phyloP scores from a whole-genome alignment of 2,888 invertebrate species.

The Aphidoletes aphidimyza region DNA sequence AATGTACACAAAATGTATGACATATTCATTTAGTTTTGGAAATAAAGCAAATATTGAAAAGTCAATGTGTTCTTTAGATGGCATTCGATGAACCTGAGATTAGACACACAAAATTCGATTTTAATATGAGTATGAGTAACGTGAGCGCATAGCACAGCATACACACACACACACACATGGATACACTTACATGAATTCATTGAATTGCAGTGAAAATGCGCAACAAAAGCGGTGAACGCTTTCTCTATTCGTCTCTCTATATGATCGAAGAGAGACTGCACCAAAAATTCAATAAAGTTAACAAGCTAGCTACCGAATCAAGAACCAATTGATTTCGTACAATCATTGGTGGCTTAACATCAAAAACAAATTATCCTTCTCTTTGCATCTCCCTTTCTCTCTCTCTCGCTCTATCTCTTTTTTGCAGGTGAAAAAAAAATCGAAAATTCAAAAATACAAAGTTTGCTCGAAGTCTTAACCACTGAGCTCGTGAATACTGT shows the following conservation, averaged over 20 bases:
- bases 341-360: slow-evolving; percentile 44
- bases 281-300: slow-evolving; percentile 17
- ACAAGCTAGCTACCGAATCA: slow-evolving; percentile 32
- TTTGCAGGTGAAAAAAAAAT: not conserved
- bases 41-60: slow-evolving; percentile 42
- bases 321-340: slow-evolving; percentile 42
- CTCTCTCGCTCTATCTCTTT: too few relatives aligned
- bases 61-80: slow-evolving; percentile 6
- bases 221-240: too few relatives aligned
- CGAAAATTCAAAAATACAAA: not conserved
- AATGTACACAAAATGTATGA: slow-evolving; percentile 46
- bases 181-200: too few relatives aligned
- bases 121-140: slow-evolving; percentile 15
- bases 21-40: slow-evolving; percentile 38
- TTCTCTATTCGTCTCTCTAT: too few relatives aligned
- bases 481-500: too few relatives aligned
- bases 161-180: too few relatives aligned
- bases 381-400: too few relatives aligned
- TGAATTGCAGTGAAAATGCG: not conserved
- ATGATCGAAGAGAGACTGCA: too few relatives aligned
- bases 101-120: slow-evolving; percentile 25
- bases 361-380: slow-evolving; percentile 41
- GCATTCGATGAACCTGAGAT: not conserved
- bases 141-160: not conserved
- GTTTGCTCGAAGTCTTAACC: not conserved